Conservation (phyloP, 1,140 invertebrate genomes). For the Listronotus bonariensis region DNA sequence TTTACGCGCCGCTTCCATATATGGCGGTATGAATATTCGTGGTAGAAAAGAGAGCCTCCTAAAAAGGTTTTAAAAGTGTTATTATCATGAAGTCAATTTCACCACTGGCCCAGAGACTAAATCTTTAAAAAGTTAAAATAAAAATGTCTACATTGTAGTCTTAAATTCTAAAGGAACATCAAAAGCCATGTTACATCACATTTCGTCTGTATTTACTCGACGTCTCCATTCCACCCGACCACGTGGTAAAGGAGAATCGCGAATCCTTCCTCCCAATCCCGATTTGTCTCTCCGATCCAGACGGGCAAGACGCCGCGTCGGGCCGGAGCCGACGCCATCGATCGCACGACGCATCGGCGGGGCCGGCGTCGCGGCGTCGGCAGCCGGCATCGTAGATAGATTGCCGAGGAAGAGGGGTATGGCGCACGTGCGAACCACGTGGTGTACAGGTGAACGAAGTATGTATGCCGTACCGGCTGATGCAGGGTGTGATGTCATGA, state of each 20-base stretch:
- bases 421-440: slow-evolving; percentile 36
- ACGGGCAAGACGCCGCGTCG: slow-evolving; percentile 39
- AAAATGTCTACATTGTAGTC: too few species aligned
- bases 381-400: slow-evolving; percentile 1
- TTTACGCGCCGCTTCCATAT: too few species aligned
- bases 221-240: not conserved
- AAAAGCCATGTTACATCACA: slow-evolving; percentile 10
- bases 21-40: too few species aligned
- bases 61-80: too few species aligned
- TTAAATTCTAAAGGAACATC: too few species aligned
- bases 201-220: slow-evolving; percentile 18
- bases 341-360: slow-evolving; percentile 24
- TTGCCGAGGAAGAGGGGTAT: not conserved
- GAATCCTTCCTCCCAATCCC: slow-evolving; percentile 10
- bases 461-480: not conserved
- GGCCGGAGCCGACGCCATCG: slow-evolving; percentile 47
- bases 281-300: slow-evolving; percentile 6
- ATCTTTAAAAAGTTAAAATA: too few species aligned
- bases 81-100: too few species aligned
- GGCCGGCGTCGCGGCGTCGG: slow-evolving; percentile 33
- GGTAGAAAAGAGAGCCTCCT: too few species aligned
- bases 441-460: slow-evolving; percentile 25
- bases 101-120: too few species aligned
- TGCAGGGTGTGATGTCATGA: slow-evolving; percentile 11
- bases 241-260: slow-evolving; percentile 14